These are phyloP conservation scores for Limnephilus rhombicus DNA, from an alignment of 2,888 invertebrate species.

Conservation along the genomic window DNA sequence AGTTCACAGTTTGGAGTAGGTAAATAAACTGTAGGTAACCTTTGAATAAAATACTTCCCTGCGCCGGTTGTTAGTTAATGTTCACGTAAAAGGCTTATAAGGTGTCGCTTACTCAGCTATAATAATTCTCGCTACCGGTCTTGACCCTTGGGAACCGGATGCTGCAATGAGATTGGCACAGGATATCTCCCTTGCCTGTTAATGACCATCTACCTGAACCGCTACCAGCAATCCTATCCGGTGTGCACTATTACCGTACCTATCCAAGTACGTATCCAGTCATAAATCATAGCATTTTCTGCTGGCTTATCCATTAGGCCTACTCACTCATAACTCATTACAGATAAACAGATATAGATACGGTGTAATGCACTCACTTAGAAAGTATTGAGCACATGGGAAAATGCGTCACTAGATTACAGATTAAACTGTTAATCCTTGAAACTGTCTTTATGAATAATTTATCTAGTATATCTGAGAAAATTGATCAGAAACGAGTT, in stretches of 20 bases:
- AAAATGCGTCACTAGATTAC: neutral
- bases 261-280: too few relatives aligned
- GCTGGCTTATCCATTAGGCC: neutral
- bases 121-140: conserved; percentile 4
- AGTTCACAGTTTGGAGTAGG: too few relatives aligned
- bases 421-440: neutral
- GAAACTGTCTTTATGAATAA: neutral
- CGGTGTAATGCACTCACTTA: neutral
- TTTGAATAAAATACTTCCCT: neutral
- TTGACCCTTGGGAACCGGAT: conserved; percentile 30
- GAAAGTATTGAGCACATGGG: neutral
- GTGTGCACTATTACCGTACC: neutral
- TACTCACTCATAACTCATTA: neutral
- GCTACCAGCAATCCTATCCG: too few relatives aligned
- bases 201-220: neutral
- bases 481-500: neutral
- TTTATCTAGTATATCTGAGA: neutral
- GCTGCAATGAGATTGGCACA: conserved; percentile 24
- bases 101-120: neutral
- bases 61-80: too few relatives aligned
- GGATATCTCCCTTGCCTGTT: conserved; percentile 12
- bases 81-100: neutral
- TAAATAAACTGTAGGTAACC: too few relatives aligned
- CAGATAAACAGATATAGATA: neutral
- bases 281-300: neutral